Conservation (phyloP, 2,888 invertebrate genomes). For the Hypercompe scribonia region DNA sequence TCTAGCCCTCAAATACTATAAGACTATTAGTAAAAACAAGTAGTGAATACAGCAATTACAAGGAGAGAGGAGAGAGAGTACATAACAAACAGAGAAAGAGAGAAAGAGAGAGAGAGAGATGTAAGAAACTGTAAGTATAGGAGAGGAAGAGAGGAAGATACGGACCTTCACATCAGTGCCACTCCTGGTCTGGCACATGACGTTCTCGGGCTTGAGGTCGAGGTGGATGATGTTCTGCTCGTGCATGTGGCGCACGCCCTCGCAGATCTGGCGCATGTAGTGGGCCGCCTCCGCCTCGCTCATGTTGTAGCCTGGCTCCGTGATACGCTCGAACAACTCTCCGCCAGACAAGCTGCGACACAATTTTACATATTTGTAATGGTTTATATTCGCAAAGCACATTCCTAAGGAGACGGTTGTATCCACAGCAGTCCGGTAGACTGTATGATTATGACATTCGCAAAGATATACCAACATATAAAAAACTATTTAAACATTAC, state of each 20-base stretch:
- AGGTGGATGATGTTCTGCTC: constrained; percentile 99
- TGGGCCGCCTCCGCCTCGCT: constrained; percentile 99
- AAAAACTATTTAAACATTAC: too few species aligned
- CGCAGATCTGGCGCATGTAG: constrained; percentile 99
- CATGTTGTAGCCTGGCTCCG: constrained; percentile 99
- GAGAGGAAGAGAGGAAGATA: neutral
- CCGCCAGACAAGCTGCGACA: constrained; percentile 96
- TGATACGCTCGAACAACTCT: constrained; percentile 99
- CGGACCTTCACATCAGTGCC: constrained; percentile 96
- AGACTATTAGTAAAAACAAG: neutral
- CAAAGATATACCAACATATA: too few species aligned
- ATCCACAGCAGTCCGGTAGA: too few species aligned
- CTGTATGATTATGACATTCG: too few species aligned
- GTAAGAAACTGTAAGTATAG: too few species aligned
- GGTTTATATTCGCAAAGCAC: too few species aligned
- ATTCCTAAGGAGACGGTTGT: too few species aligned
- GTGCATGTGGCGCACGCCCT: constrained; percentile 99
- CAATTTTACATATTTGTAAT: too few species aligned
- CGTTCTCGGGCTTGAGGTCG: constrained; percentile 99
- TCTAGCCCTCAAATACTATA: too few species aligned
- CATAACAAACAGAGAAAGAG: neutral
- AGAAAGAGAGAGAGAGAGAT: neutral
- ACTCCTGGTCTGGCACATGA: constrained; percentile 99
- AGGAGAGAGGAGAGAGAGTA: neutral
- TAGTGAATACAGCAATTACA: too few species aligned